Percentiles rank a stretch among this genome's conserved stretches.
These are phyloP conservation scores for Sminthopsis crassicaudata DNA, from an alignment of 2,113 vertebrate genomes.

Conservation along the genomic window DNA sequence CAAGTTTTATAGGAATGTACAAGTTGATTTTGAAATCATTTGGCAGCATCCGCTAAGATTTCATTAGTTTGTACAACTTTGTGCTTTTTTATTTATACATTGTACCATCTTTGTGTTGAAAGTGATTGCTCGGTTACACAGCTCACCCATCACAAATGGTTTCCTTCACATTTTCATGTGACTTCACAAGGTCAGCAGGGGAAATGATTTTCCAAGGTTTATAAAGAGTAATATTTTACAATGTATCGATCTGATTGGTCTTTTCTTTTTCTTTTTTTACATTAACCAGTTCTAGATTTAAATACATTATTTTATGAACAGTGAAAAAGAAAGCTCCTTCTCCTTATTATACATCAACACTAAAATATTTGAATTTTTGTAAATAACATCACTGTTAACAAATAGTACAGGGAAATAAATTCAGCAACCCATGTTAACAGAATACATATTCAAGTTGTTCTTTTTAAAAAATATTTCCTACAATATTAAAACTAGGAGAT, in stretches of 20 bases:
- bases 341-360: constrained; percentile 64
- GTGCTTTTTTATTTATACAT: constrained; percentile 82
- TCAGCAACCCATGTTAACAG: constrained; percentile 54
- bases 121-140: constrained; percentile 78
- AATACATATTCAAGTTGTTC: constrained; percentile 53
- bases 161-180: constrained; percentile 80
- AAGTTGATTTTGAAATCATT: constrained; percentile 71
- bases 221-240: constrained; percentile 79
- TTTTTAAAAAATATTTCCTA: constrained; percentile 71
- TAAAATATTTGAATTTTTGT: constrained; percentile 69
- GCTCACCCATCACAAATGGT: constrained; percentile 75
- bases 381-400: constrained; percentile 75
- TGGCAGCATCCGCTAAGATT: constrained; percentile 73
- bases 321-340: constrained; percentile 79
- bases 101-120: constrained; percentile 77
- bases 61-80: constrained; percentile 76
- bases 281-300: constrained; percentile 76
- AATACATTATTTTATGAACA: constrained; percentile 75
- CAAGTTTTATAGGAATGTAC: constrained; percentile 74
- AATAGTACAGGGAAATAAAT: constrained; percentile 64
- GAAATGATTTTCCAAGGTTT: constrained; percentile 77
- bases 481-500: constrained; percentile 76
- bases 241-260: constrained; percentile 74
- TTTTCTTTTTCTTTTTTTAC: constrained; percentile 43
- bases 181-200: constrained; percentile 74